These are phyloP conservation scores for Chaetodon trifascialis DNA, from an alignment of 2,113 vertebrate species.

Conservation along the genomic window DNA sequence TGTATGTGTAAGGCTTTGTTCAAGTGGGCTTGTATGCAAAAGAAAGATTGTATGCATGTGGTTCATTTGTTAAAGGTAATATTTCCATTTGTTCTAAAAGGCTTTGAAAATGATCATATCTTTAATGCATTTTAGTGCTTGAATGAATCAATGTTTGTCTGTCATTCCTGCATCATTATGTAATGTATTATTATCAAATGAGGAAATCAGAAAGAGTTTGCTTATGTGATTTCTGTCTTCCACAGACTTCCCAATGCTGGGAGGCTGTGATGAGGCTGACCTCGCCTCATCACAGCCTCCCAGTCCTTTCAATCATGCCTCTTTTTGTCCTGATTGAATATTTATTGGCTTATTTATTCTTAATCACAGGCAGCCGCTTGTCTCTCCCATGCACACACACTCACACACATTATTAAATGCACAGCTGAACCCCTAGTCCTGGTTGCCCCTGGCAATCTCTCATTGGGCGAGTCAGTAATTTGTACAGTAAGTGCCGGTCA, in stretches of 20 bases:
- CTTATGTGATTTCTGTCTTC: conserved; percentile 36
- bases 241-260: conserved; percentile 5
- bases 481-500: conserved; percentile 38
- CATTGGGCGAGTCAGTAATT: conserved; percentile 38
- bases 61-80: conserved; percentile 38
- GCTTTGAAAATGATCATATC: conserved; percentile 42
- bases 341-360: conserved; percentile 83
- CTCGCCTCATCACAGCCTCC: conserved; percentile 19
- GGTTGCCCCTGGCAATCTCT: conserved; percentile 51
- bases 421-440: conserved; percentile 67
- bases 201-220: conserved; percentile 64
- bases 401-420: conserved; percentile 41
- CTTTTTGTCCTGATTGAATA: conserved; percentile 79
- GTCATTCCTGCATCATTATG: conserved; percentile 44
- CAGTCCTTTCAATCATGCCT: conserved; percentile 67
- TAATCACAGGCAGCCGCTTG: conserved; percentile 75
- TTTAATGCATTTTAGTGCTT: conserved; percentile 17
- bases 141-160: conserved; percentile 32
- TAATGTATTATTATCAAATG: conserved; percentile 50
- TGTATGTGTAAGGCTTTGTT: not conserved
- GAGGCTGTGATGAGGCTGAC: conserved; percentile 8
- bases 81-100: conserved; percentile 36
- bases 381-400: conserved; percentile 36
- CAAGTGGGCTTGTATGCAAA: conserved; percentile 1
- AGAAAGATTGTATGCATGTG: not conserved